These are phyloP conservation scores for Troides helena DNA, from an alignment of 2,888 invertebrate genomes.

Conservation along the genomic window DNA sequence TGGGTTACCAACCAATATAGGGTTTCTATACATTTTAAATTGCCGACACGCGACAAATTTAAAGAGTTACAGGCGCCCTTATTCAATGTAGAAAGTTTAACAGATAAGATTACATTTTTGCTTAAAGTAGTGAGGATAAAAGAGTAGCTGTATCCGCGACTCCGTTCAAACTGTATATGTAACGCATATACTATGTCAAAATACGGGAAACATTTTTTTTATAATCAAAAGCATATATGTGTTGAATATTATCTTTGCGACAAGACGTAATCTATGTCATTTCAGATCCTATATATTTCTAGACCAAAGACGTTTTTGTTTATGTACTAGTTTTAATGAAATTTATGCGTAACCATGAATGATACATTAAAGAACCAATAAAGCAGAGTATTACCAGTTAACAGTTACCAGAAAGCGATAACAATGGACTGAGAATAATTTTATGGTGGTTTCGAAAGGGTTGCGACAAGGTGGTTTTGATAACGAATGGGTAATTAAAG, in stretches of 20 bases:
- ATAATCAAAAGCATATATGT: too few relatives aligned
- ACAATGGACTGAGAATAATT: background rate
- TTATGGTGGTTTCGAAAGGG: background rate
- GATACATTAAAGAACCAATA: background rate
- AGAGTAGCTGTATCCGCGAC: background rate
- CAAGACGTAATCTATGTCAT: too few relatives aligned
- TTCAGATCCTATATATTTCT: too few relatives aligned
- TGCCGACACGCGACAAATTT: slow-evolving; percentile 33
- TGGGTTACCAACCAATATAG: slow-evolving; percentile 45
- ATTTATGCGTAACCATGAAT: background rate
- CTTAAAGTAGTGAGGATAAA: background rate
- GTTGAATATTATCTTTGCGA: too few relatives aligned
- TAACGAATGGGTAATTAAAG: slow-evolving; percentile 8
- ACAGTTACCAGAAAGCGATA: background rate
- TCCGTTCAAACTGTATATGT: too few relatives aligned
- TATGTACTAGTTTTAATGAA: too few relatives aligned
- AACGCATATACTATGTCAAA: too few relatives aligned
- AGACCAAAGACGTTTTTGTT: too few relatives aligned
- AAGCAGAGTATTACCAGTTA: background rate
- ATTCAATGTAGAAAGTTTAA: slow-evolving; percentile 23
- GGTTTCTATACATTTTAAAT: slow-evolving; percentile 40
- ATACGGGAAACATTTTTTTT: too few relatives aligned
- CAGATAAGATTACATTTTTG: slow-evolving; percentile 6
- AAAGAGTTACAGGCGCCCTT: slow-evolving; percentile 16
- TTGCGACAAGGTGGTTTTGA: background rate